Base-by-base conservation (phyloP, 1,140 invertebrate species). In the Tribolium madens region DNA sequence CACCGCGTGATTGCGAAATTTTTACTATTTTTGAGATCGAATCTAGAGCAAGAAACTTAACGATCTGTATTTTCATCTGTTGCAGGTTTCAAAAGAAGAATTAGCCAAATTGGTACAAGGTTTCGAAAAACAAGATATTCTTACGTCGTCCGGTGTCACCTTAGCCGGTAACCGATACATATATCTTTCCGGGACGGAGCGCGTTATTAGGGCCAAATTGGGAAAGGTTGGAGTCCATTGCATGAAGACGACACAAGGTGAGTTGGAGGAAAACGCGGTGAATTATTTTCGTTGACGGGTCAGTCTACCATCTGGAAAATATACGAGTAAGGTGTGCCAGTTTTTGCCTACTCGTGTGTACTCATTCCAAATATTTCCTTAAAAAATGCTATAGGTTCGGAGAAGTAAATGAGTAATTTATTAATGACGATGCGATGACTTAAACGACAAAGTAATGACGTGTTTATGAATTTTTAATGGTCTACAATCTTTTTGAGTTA, bases 241-340 rank as follows among this genome's bases (percentile, higher is more conserved):
- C 92, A 96, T 96, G 94, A 96, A 96, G 90, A 97, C 95, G 87
- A 90, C 92, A 89, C 95, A 97, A 91, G 92, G 93, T 94, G 86
- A 87, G 87, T 75, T 12, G 4, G 52, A 18, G 57, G 57, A 26
- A n/a, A 21, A 60, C 52, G 13, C 9, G 53, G 53, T n/a, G 14
- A 60, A 33, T 12, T 64, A 64, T 64, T 64, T 64, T 18, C 48
- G 48, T 50, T 12, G n/a, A 26, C 21, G 26, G 57, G 57, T 64
- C 57, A 64, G 13, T 3, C 13, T 15, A 57, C 52, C 15, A 57
- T 17, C 31, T 64, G 21, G 26, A 31, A 64, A 64, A 13, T 64
- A 9, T 13, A 33, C 31, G 57, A 9, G 36, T 26, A 57, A 57
- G 52, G 52, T 57, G 52, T 57, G 52, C 52, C 52, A 57, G 52